A percentile compares a stretch with the other conserved stretches of the same genome.
Evolutionary conservation across 2,888 invertebrate species (phyloP).

Genomic region (Oligia fasciuncula): DNA sequence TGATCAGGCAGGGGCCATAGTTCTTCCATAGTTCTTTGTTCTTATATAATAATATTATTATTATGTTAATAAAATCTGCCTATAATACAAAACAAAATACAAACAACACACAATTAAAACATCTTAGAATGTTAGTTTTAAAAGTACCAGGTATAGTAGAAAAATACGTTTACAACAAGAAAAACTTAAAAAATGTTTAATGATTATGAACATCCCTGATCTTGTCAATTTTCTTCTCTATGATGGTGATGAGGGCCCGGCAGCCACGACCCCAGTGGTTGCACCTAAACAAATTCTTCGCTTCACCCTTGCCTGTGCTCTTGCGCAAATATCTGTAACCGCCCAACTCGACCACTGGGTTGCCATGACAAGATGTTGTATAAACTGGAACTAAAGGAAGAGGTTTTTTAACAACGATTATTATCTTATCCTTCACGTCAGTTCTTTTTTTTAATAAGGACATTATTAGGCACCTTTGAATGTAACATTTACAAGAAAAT

Average conservation of each 20-base stretch:
- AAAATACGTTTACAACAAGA: too few species aligned
- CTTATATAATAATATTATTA: too few species aligned
- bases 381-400: conserved; percentile 45
- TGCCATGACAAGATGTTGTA: conserved; percentile 56
- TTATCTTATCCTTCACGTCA: background rate
- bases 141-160: background rate
- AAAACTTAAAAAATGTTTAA: background rate
- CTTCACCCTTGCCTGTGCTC: conserved; percentile 49
- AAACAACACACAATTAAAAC: too few species aligned
- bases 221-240: conserved; percentile 50
- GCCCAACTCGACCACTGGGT: conserved; percentile 64
- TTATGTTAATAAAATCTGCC: too few species aligned
- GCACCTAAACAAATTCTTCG: conserved; percentile 66
- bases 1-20: too few species aligned
- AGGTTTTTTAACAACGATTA: background rate
- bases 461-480: background rate
- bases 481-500: background rate
- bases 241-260: conserved; percentile 62
- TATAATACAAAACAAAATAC: too few species aligned
- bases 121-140: background rate
- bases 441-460: background rate
- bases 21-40: too few species aligned
- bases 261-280: conserved; percentile 68
- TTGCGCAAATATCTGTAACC: conserved; percentile 68
- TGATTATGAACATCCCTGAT: conserved; percentile 53